Evolutionary conservation across 2,797 vertebrate species (phyloP).

Genomic region (Remorina albescens): DNA sequence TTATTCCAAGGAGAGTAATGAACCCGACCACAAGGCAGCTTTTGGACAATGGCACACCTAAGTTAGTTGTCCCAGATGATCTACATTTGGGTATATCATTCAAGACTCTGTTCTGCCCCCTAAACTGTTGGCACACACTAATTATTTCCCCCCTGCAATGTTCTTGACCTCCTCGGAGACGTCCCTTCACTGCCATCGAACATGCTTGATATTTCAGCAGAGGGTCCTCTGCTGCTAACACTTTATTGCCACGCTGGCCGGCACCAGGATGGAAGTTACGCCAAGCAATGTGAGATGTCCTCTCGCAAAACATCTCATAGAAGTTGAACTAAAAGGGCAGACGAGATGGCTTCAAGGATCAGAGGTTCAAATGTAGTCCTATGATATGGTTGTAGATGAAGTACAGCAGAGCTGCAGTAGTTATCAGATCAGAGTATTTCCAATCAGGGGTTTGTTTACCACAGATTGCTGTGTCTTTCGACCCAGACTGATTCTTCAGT

Average conservation of each 20-base stretch:
- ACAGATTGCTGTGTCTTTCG: neutral
- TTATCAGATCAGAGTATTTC: neutral
- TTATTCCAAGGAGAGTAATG: conserved; percentile 2
- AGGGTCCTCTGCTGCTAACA: neutral
- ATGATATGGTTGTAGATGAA: neutral
- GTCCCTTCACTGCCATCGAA: neutral
- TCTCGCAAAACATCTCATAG: conserved; percentile 5
- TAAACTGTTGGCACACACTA: conserved; percentile 15
- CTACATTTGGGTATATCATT: conserved; percentile 9
- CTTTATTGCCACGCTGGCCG: conserved; percentile 1
- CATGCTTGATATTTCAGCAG: conserved; percentile 9
- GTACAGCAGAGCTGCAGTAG: neutral
- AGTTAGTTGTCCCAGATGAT: conserved; percentile 2
- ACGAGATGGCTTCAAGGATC: conserved; percentile 1
- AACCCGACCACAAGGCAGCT: neutral
- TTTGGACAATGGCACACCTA: conserved; percentile 20
- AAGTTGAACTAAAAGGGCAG: neutral
- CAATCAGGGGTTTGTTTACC: neutral
- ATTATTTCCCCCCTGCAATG: conserved; percentile 9
- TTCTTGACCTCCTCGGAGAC: conserved; percentile 9
- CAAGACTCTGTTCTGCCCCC: neutral
- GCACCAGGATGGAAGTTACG: conserved; percentile 8
- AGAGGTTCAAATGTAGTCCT: conserved; percentile 15
- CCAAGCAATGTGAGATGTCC: neutral
- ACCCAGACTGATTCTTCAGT: neutral